Conservation (phyloP, 2,888 invertebrate genomes). For the Monoplex corrugatus region DNA sequence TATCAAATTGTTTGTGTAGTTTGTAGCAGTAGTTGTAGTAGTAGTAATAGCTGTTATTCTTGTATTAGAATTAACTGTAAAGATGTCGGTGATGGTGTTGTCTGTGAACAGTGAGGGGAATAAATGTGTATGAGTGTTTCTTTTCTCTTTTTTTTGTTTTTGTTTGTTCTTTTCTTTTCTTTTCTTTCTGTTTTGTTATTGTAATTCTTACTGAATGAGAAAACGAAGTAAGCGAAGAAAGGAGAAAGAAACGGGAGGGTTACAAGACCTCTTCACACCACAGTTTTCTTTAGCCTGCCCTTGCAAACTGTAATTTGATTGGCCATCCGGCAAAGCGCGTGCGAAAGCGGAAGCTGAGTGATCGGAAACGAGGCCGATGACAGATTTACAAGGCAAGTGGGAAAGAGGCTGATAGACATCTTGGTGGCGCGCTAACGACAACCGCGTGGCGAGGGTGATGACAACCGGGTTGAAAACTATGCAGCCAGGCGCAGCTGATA, state of each 20-base stretch:
- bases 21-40: too few relatives aligned
- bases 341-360: slow-evolving; percentile 25
- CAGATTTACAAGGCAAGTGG: slow-evolving; percentile 32
- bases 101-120: too few relatives aligned
- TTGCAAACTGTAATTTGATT: slow-evolving; percentile 33
- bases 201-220: too few relatives aligned
- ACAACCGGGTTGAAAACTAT: background rate
- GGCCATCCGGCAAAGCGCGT: slow-evolving; percentile 38
- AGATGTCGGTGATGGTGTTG: too few relatives aligned
- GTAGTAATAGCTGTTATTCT: too few relatives aligned
- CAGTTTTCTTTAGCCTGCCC: slow-evolving; percentile 10
- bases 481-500: background rate
- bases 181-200: background rate
- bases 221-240: background rate
- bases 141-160: background rate
- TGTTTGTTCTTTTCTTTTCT: background rate
- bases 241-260: background rate
- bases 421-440: background rate
- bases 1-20: too few relatives aligned
- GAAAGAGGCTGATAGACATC: slow-evolving; percentile 4
- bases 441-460: background rate
- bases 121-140: too few relatives aligned
- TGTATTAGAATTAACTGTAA: too few relatives aligned
- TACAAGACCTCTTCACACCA: slow-evolving; percentile 18
- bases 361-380: slow-evolving; percentile 42